Conservation (phyloP, 2,113 vertebrate genomes). For the Lota lota region DNA sequence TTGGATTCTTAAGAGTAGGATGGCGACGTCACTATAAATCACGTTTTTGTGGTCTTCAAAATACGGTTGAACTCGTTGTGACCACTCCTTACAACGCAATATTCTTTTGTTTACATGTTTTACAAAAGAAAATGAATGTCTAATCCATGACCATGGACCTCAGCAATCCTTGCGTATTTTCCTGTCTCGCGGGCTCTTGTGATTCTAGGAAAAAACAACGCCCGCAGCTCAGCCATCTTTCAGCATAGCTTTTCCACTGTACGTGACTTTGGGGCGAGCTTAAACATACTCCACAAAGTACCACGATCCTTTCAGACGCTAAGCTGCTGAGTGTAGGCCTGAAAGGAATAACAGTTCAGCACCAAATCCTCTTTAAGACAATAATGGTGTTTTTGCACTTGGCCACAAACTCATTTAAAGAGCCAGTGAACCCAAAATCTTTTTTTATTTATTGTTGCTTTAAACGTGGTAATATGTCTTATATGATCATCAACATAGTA, state of each 20-base stretch:
- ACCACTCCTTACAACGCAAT: too few relatives aligned
- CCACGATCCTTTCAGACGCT: slow-evolving; percentile 1
- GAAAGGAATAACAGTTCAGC: slow-evolving; percentile 45
- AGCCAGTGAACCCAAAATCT: too few relatives aligned
- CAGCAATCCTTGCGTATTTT: slow-evolving; percentile 13
- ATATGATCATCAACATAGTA: too few relatives aligned
- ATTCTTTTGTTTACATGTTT: too few relatives aligned
- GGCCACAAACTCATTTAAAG: slow-evolving; percentile 54
- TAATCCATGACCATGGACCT: too few relatives aligned
- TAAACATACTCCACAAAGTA: slow-evolving; percentile 1
- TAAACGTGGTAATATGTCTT: too few relatives aligned
- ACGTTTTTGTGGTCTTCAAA: too few relatives aligned
- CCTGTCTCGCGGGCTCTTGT: slow-evolving; percentile 19
- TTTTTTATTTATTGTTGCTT: too few relatives aligned
- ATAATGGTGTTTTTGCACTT: slow-evolving; percentile 51
- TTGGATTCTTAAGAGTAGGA: too few relatives aligned
- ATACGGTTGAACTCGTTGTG: too few relatives aligned
- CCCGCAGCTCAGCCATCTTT: slow-evolving; percentile 33
- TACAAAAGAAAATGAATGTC: too few relatives aligned
- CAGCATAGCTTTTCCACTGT: slow-evolving; percentile 18
- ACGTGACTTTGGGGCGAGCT: slow-evolving; percentile 9
- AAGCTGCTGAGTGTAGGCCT: slow-evolving; percentile 40
- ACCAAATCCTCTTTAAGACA: slow-evolving; percentile 52
- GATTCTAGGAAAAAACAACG: slow-evolving; percentile 46
- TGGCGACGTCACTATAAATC: too few relatives aligned